Conservation (phyloP, 2,888 invertebrate genomes). For the Tenthredo notha region DNA sequence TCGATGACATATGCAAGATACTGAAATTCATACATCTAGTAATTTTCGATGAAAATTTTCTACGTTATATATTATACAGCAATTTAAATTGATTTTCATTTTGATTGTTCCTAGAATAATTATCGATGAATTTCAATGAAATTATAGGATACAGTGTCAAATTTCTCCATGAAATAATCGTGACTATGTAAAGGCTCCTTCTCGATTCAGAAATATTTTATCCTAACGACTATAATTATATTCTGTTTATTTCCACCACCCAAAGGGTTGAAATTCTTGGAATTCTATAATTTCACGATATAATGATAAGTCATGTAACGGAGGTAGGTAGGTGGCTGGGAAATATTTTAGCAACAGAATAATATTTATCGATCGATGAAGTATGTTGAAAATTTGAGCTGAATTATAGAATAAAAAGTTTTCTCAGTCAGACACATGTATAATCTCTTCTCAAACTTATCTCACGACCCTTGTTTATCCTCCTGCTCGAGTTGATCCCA, state of each 20-base stretch:
- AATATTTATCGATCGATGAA: background rate
- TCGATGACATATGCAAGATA: background rate
- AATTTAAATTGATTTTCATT: background rate
- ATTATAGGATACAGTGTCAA: background rate
- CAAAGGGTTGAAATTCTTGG: background rate
- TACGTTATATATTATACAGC: background rate
- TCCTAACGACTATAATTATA: background rate
- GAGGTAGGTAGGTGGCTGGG: too few species aligned
- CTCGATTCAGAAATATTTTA: background rate
- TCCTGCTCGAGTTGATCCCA: background rate
- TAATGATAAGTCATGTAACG: background rate
- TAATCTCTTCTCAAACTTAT: background rate
- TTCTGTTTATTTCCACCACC: background rate
- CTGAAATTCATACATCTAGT: background rate
- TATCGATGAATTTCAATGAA: background rate
- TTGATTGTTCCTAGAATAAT: background rate
- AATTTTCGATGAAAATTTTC: background rate
- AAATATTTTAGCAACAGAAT: background rate
- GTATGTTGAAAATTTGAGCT: background rate
- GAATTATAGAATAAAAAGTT: background rate
- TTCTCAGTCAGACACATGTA: background rate
- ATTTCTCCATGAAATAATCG: background rate
- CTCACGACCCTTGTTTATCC: background rate
- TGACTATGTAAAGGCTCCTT: background rate
- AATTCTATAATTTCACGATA: background rate